Conservation (phyloP, 2,113 vertebrate species). For the Eudorcas thomsonii region DNA sequence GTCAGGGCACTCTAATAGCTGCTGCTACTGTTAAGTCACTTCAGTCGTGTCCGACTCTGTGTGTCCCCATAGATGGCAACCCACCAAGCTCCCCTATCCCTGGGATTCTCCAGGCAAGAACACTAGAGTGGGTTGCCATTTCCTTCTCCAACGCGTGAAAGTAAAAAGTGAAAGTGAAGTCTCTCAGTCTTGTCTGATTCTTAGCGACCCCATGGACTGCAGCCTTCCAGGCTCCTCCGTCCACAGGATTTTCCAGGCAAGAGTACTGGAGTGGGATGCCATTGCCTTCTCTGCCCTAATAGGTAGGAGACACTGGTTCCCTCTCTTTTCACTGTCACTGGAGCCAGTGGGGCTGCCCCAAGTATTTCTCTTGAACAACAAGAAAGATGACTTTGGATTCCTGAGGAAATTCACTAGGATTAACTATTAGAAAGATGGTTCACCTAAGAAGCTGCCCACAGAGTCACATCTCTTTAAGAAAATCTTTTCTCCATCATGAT, state of each 20-base stretch:
- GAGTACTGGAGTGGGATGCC: too few relatives aligned
- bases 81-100: too few relatives aligned
- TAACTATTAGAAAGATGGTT: not conserved
- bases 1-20: not conserved
- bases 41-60: too few relatives aligned
- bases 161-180: too few relatives aligned
- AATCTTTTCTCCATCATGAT: not conserved
- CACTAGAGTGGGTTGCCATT: too few relatives aligned
- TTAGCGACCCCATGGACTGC: too few relatives aligned
- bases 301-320: not conserved
- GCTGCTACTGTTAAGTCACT: too few relatives aligned
- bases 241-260: too few relatives aligned
- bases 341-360: not conserved
- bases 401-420: not conserved
- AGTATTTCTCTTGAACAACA: not conserved
- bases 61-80: rapidly evolving
- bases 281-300: not conserved
- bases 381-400: not conserved
- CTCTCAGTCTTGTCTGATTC: too few relatives aligned
- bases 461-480: not conserved
- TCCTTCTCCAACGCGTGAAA: too few relatives aligned
- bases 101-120: too few relatives aligned
- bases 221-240: too few relatives aligned
- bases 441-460: not conserved
- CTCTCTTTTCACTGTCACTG: not conserved